Evolutionary conservation across 1,140 invertebrate genomes (phyloP), one percentile per base, ranked within the genome.

Genomic region (Melitaea cinxia): DNA sequence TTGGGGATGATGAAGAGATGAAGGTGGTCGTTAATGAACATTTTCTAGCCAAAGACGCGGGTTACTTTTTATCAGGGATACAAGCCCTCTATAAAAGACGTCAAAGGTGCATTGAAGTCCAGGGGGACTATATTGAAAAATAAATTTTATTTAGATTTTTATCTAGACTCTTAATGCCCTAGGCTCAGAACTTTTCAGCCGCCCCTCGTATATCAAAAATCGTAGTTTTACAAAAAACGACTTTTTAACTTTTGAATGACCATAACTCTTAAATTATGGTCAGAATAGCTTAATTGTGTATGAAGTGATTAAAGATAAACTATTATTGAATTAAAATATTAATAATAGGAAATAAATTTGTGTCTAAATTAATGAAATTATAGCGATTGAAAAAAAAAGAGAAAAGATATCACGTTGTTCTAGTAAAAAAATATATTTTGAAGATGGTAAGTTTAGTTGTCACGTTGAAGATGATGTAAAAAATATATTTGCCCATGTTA

Each of bases 401-500:
- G 49, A 52, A 52, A 14, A 52, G 23, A 28, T 52, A 52, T 52
- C 49, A 52, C 49, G 49, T 28, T 52, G 49, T 52, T 52, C 49
- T 52, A 28, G 49, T 28, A 28, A 52, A 28, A 52, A n/a, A 19
- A 21, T 21, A 52, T 23, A 26, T 52, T 52, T 52, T 28, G 23
- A 24, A 28, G 26, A 24, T 52, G 49, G 28, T 7, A 52, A 52
- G 28, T 28, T 52, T 52, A 52, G 28, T 28, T 52, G 28, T n/a
- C 49, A 52, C 49, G 49, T 52, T 52, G 49, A 52, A 52, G 49
- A 52, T 52, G 49, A 52, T 52, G 23, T 28, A 52, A 52, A 28
- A 15, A 52, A 28, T 26, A 6, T 28, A 52, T 52, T 47, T 47
- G 21, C 21, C 6, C 21, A 19, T 21, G 42, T 47, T 47, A 47